Evolutionary conservation across 2,888 invertebrate genomes (phyloP), one percentile per base, ranked within the genome.

Genomic region (Nomada flava): DNA sequence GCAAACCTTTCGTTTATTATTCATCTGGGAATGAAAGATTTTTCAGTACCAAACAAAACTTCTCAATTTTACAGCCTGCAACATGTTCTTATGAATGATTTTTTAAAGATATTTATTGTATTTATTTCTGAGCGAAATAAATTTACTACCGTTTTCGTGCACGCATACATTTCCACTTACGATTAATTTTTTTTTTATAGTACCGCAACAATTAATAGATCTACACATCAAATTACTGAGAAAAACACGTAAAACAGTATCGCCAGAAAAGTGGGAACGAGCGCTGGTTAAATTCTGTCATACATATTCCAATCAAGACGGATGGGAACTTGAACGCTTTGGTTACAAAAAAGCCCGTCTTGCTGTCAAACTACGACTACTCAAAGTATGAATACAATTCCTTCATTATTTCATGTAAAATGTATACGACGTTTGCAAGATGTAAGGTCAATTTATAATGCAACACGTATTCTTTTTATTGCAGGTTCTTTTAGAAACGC

Each of bases 261-360:
- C 96, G 83, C 95, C 96, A 86, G 98, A 98, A 91, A 96, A 96
- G 94, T 99, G 99, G 99, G 99, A 99, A 94, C 96, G 96, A 91
- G 96, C 97, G 71, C 94, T 99, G 89, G 96, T 98, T 80, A 98
- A 98, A 95, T 98, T 98, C 94, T 98, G 98, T 94, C 98, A 98
- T 92, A 96, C 96, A 68, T 98, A 98, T 91, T 97, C 97, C 86
- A 96, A 97, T 86, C 97, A 98, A 92, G 98, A 99, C 95, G 98
- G 98, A 76, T 98, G 98, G 98, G 98, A 99, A 95, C 95, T 99
- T 76, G 98, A 99, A 94, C 95, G 98, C 87, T 98, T 98, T 95
- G 98, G 99, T 55, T 99, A 99, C 94, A 98, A 98, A 93, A 98
- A 98, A 94, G 96, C 98, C 86, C 97, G 98, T 90, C 95, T 98